These are phyloP conservation scores for Adelges cooleyi DNA, from an alignment of 1,140 invertebrate species.

Conservation along the genomic window DNA sequence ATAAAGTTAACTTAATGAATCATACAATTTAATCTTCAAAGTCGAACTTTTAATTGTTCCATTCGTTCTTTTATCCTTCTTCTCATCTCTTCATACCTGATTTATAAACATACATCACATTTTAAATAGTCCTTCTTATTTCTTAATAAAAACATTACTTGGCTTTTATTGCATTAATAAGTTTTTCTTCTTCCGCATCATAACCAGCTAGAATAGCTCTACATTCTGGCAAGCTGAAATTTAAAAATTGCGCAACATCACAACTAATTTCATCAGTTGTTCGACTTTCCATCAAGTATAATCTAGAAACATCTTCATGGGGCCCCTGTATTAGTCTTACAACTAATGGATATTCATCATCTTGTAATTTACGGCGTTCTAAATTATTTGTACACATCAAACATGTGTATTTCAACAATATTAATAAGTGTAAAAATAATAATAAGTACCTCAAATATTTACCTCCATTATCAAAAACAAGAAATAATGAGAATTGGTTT, in stretches of 20 bases:
- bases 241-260: slow-evolving; percentile 74
- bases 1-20: too few relatives aligned
- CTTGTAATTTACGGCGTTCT: slow-evolving; percentile 63
- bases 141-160: slow-evolving; percentile 45
- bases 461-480: slow-evolving; percentile 74
- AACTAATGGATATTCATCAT: slow-evolving; percentile 68
- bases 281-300: slow-evolving; percentile 67
- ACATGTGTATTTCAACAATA: neutral
- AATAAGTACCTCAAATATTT: slow-evolving; percentile 33
- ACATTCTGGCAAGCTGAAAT: slow-evolving; percentile 65
- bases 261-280: slow-evolving; percentile 60
- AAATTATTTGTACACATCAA: too few relatives aligned
- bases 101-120: slow-evolving; percentile 34
- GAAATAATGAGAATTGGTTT: slow-evolving; percentile 67
- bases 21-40: too few relatives aligned
- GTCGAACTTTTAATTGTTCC: slow-evolving; percentile 57
- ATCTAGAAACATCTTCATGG: slow-evolving; percentile 65
- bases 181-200: slow-evolving; percentile 61
- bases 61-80: slow-evolving; percentile 55
- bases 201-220: slow-evolving; percentile 66
- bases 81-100: slow-evolving; percentile 53
- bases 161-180: slow-evolving; percentile 53
- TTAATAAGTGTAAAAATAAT: neutral
- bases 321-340: slow-evolving; percentile 65
- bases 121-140: neutral